phyloP scores from a whole-genome alignment of 2,113 vertebrate genomes.

The Ginglymostoma cirratum region DNA sequence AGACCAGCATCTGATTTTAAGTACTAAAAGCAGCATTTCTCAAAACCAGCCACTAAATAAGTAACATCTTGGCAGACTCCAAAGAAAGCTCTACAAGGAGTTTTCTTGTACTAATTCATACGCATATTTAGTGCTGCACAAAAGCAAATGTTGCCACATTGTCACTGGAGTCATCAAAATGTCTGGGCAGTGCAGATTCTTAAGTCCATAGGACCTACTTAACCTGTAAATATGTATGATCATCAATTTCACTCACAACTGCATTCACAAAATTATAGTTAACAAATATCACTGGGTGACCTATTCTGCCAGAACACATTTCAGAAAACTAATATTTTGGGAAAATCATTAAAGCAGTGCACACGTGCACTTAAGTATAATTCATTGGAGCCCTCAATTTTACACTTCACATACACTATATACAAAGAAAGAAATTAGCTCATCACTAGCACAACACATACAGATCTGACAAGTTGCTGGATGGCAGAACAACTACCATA shows the following conservation, averaged over 20 bases:
- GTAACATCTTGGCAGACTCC: neutral
- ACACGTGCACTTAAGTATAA: neutral
- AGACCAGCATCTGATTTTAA: constrained; percentile 8
- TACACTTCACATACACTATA: neutral
- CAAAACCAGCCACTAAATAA: neutral
- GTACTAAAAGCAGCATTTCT: neutral
- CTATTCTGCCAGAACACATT: neutral
- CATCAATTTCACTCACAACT: neutral
- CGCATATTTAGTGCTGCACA: neutral
- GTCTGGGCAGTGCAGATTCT: neutral
- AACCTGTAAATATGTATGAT: neutral
- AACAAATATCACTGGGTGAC: neutral
- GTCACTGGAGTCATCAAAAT: neutral
- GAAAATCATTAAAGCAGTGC: neutral
- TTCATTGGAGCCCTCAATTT: neutral
- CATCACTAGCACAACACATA: neutral
- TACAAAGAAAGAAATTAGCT: neutral
- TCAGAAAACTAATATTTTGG: neutral
- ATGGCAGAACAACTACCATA: neutral
- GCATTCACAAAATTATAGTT: neutral
- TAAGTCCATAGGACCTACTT: neutral
- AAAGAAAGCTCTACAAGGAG: neutral
- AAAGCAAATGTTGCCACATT: neutral
- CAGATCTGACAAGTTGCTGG: neutral
- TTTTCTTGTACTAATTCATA: neutral